Conservation (phyloP, 2,888 invertebrate genomes). For the Orchesella flavescens region DNA sequence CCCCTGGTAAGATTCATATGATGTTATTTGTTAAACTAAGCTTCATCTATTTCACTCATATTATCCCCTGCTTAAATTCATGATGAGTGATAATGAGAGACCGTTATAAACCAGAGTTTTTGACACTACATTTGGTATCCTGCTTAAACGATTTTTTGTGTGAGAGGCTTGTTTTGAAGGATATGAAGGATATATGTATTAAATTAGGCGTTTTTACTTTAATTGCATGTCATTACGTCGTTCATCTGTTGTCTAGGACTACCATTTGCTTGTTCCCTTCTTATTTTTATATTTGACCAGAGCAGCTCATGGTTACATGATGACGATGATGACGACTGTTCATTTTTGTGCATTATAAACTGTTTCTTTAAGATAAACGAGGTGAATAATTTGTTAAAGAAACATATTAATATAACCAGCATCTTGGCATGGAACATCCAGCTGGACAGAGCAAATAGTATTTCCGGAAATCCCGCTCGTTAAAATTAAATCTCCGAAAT, state of each 20-base stretch:
- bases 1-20: conserved; percentile 71
- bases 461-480: conserved; percentile 57
- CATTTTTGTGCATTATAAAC: no score
- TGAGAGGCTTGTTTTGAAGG: neutral
- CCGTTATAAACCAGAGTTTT: no score
- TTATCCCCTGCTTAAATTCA: no score
- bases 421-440: neutral
- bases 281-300: neutral
- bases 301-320: neutral
- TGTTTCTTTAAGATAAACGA: conserved; percentile 43
- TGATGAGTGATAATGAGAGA: no score
- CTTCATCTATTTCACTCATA: no score
- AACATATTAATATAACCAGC: neutral
- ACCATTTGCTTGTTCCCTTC: no score
- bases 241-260: neutral
- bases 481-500: conserved; percentile 41
- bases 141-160: neutral
- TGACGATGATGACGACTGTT: no score
- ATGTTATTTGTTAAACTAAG: neutral
- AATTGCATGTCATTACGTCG: neutral
- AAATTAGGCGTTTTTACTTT: neutral
- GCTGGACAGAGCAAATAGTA: neutral
- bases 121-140: neutral
- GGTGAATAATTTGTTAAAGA: conserved; percentile 47
- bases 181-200: neutral